Evolutionary conservation across 1,140 invertebrate species (phyloP), one percentile per base, ranked within the genome.

Genomic region (Battus philenor): DNA sequence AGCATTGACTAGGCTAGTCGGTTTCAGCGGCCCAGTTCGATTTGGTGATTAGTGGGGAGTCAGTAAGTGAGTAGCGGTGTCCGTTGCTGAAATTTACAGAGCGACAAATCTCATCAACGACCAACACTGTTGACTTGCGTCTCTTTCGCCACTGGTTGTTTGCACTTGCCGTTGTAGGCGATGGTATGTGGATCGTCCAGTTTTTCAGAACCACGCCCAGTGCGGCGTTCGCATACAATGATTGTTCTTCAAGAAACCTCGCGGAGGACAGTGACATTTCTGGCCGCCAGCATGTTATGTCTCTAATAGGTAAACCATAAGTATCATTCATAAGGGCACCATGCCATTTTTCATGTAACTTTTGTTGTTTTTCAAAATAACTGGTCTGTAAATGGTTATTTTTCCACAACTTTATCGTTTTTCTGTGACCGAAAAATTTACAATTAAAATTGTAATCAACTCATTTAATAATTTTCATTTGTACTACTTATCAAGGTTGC

Each of bases 141-240:
- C 59, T 72, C 50, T 34, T 55, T 66, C 64, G 72, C 67, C 65
- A 78, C 72, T 79, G 56, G 69, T 77, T 79, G 69, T 78, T 63
- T 81, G 68, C 67, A 59, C 68, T 65, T 65, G 72, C 71, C 74
- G 72, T 70, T 81, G 76, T 85, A 81, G 81, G 81, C 81, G 78
- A 72, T 82, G 78, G 81, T 85, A 75, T 85, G 81, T 85, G 81
- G 81, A 85, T 82, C 81, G 81, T 85, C 81, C 76, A 85, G 81
- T 85, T 82, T 85, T 85, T 85, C 78, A 82, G 81, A 82, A 58
- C 78, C 62, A 67, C 73, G 73, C 76, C 78, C 67, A 76, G 68
- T 57, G 75, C 77, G 78, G 81, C 72, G 68, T 67, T 75, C 60
- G 60, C 69, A 72, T 59, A 70, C 71, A 74, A 74, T 64, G 38